Percentiles rank a stretch among this genome's conserved stretches.
Conservation (phyloP, 1,140 invertebrate species). For the Drosophila albomicans region DNA sequence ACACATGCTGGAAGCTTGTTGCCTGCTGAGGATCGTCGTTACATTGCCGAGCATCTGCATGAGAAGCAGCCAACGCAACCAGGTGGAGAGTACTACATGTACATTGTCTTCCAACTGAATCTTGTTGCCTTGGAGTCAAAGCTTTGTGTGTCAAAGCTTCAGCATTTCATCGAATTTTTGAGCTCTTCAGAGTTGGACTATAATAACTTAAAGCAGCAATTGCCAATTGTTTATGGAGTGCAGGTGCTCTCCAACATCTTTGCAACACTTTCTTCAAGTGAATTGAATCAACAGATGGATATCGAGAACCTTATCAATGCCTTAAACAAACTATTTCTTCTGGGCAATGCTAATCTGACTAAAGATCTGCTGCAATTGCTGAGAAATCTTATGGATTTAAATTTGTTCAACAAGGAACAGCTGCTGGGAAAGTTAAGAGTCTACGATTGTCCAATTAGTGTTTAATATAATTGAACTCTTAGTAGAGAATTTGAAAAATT, state of each 20-base stretch:
- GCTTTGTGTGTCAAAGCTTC: slow-evolving; percentile 23
- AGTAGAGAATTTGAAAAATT: too few species aligned
- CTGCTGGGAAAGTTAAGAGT: slow-evolving; percentile 40
- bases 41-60: slow-evolving; percentile 53
- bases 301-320: slow-evolving; percentile 8
- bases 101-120: slow-evolving; percentile 58
- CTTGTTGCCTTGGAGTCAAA: slow-evolving; percentile 28
- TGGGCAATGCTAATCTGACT: slow-evolving; percentile 36
- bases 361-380: slow-evolving; percentile 52
- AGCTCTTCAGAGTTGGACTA: not conserved
- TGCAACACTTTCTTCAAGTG: slow-evolving; percentile 12
- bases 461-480: not conserved
- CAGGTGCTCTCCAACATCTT: slow-evolving; percentile 65
- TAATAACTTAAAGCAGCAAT: not conserved
- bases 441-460: slow-evolving; percentile 19
- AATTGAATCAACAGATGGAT: not conserved
- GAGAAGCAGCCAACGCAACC: slow-evolving; percentile 27
- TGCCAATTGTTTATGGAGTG: slow-evolving; percentile 55
- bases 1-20: slow-evolving; percentile 13
- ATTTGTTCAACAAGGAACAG: slow-evolving; percentile 13
- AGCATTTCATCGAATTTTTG: slow-evolving; percentile 34
- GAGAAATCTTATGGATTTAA: slow-evolving; percentile 32
- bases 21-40: slow-evolving; percentile 47
- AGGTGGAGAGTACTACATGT: slow-evolving; percentile 64
- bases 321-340: slow-evolving; percentile 60